Percentiles rank a stretch among this genome's conserved stretches.
These are phyloP conservation scores for Pogonomyrmex californicus DNA, from an alignment of 1,140 invertebrate genomes.

Conservation along the genomic window DNA sequence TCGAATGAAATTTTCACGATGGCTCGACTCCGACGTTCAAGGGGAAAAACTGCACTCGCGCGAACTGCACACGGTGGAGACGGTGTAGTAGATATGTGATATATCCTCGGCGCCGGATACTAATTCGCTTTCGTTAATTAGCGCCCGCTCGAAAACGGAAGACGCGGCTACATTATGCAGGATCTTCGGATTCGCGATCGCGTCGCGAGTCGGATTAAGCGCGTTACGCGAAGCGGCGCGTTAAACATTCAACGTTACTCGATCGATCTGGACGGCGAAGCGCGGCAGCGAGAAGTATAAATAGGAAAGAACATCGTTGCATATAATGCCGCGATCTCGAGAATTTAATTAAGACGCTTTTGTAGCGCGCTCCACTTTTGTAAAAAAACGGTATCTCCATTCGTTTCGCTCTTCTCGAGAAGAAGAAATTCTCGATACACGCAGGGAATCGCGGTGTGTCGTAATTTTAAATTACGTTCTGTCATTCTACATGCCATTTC, in stretches of 20 bases:
- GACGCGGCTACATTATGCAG: constrained; percentile 68
- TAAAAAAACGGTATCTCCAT: neutral
- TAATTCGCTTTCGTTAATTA: constrained; percentile 71
- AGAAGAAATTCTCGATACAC: constrained; percentile 3
- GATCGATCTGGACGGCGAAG: constrained; percentile 49
- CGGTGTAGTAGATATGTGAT: constrained; percentile 7
- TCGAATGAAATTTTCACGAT: constrained; percentile 49
- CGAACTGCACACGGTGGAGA: neutral
- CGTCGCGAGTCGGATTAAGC: constrained; percentile 66
- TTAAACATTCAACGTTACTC: constrained; percentile 63
- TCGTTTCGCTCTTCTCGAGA: neutral
- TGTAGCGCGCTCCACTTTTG: constrained; percentile 46
- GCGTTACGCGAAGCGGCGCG: constrained; percentile 44
- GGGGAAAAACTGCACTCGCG: neutral
- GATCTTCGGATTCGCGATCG: constrained; percentile 52
- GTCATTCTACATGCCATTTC: neutral
- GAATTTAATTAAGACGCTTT: constrained; percentile 51
- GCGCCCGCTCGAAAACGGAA: constrained; percentile 46
- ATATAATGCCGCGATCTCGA: constrained; percentile 34
- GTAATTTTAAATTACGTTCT: neutral
- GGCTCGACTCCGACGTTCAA: neutral
- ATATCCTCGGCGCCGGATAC: constrained; percentile 34
- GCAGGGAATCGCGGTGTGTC: neutral
- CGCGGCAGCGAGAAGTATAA: constrained; percentile 42
- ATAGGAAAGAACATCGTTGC: constrained; percentile 51